These are phyloP conservation scores for Borostomias antarcticus DNA, from an alignment of 2,797 vertebrate species.

Conservation along the genomic window DNA sequence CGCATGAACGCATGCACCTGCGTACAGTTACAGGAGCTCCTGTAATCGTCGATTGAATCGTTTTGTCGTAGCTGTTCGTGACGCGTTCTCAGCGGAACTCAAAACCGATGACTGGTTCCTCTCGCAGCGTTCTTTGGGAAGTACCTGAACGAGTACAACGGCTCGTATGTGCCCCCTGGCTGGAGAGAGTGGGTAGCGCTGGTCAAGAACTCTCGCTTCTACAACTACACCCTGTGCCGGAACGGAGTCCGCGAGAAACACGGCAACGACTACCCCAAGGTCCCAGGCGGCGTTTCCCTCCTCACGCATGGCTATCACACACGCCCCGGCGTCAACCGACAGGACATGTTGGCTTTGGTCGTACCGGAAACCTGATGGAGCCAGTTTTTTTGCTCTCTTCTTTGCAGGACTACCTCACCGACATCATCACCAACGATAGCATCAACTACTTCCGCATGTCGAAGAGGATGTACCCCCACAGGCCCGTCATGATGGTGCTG, in stretches of 20 bases:
- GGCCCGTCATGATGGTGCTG: slow-evolving; percentile 93
- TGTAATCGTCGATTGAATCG: too few relatives aligned
- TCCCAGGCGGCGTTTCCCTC: not conserved
- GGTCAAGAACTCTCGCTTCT: slow-evolving; percentile 97
- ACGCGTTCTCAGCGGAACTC: too few relatives aligned
- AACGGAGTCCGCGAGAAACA: slow-evolving; percentile 94
- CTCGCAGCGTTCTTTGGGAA: slow-evolving; percentile 94
- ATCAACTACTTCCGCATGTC: slow-evolving; percentile 93
- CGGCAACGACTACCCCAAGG: slow-evolving; percentile 86
- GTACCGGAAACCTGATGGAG: too few relatives aligned
- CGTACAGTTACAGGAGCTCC: too few relatives aligned
- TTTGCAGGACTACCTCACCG: slow-evolving; percentile 94
- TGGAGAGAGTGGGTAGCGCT: slow-evolving; percentile 98
- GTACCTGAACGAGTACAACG: slow-evolving; percentile 98
- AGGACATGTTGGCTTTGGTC: not conserved
- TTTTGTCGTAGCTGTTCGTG: too few relatives aligned
- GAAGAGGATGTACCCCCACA: slow-evolving; percentile 94
- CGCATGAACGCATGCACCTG: not conserved
- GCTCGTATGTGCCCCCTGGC: slow-evolving; percentile 95
- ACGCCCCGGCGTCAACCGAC: not conserved
- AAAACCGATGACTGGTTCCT: not conserved
- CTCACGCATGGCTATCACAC: not conserved
- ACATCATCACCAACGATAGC: slow-evolving; percentile 96
- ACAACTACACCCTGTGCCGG: slow-evolving; percentile 96
- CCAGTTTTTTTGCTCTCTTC: not conserved